Conservation (phyloP, 2,888 invertebrate species). For the Eilema griseolum region DNA sequence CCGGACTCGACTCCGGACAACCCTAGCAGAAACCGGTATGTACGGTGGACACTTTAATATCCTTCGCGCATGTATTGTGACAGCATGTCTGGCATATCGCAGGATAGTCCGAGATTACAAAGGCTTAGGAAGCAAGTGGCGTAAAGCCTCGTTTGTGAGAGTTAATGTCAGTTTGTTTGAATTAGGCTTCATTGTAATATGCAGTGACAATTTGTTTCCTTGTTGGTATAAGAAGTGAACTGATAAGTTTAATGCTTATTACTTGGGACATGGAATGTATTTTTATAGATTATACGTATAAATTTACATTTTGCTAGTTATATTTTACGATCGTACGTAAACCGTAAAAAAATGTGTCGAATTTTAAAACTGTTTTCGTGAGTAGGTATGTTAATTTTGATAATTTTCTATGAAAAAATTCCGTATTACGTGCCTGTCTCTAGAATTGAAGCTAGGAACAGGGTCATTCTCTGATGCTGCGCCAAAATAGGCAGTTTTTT, state of each 20-base stretch:
- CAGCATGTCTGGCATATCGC: constrained; percentile 56
- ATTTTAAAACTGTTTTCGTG: too few species aligned
- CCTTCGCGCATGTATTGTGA: constrained; percentile 66
- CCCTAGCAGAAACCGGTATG: constrained; percentile 66
- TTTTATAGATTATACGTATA: too few species aligned
- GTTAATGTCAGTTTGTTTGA: constrained; percentile 16
- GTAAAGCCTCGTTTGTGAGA: constrained; percentile 24
- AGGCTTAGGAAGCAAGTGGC: constrained; percentile 20
- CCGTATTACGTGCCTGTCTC: too few species aligned
- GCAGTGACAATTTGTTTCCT: constrained; percentile 10
- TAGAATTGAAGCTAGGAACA: too few species aligned
- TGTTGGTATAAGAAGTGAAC: neutral
- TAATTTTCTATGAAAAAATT: neutral
- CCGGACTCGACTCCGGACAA: constrained; percentile 25
- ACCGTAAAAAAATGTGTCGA: too few species aligned
- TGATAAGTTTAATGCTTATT: neutral
- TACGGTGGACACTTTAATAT: constrained; percentile 65
- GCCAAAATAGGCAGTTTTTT: neutral
- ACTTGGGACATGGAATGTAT: neutral
- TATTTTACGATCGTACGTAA: neutral
- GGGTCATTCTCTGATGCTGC: neutral
- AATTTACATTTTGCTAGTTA: too few species aligned
- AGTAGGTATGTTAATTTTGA: neutral
- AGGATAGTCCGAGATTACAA: constrained; percentile 47
- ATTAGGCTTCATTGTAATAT: constrained; percentile 13